Conservation (phyloP, 2,797 vertebrate genomes). For the Ptychadena robeensis region DNA sequence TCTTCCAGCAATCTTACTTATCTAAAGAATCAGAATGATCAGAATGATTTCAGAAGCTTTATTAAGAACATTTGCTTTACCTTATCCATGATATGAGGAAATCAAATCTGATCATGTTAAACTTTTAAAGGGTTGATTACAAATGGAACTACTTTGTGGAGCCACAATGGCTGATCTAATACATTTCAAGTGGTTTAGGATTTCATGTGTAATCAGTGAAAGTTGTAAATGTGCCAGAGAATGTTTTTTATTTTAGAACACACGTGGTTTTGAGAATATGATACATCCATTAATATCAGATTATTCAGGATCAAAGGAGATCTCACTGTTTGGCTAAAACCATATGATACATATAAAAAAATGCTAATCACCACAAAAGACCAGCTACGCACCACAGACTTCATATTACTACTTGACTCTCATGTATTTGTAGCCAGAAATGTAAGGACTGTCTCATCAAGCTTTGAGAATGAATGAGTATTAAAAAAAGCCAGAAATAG, state of each 20-base stretch:
- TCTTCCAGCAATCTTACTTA: background rate
- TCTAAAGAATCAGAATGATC: background rate
- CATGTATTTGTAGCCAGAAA: background rate
- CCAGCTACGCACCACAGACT: background rate
- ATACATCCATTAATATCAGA: background rate
- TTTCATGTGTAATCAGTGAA: constrained; percentile 3
- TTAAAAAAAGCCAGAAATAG: no score
- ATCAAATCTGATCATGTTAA: background rate
- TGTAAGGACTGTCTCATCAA: no score
- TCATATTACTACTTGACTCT: no score
- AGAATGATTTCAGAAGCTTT: background rate
- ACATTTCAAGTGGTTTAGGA: constrained; percentile 1
- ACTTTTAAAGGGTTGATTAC: background rate
- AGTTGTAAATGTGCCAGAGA: background rate
- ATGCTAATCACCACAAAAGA: background rate
- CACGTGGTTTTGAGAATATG: background rate
- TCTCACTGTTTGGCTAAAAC: background rate
- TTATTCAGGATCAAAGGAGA: background rate
- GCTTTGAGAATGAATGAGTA: no score
- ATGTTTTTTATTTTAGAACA: background rate
- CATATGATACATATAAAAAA: background rate
- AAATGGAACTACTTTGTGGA: background rate
- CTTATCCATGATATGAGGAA: background rate
- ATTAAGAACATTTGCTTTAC: background rate
- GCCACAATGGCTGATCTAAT: background rate